phyloP scores from a whole-genome alignment of 2,888 invertebrate species.

The Drosophila greeni region DNA sequence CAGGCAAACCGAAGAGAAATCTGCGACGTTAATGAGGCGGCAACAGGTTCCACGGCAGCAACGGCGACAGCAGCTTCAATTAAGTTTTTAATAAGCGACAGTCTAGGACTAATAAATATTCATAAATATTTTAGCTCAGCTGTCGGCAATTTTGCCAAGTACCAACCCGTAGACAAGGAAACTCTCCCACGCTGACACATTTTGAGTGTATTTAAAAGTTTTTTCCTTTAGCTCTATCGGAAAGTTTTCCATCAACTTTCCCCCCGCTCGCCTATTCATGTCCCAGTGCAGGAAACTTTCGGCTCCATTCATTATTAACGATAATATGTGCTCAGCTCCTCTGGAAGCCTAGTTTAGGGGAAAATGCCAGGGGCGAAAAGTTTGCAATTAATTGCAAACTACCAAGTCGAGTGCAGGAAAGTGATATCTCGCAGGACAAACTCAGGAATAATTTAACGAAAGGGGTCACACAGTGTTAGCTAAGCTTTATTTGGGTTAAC shows the following conservation, averaged over 20 bases:
- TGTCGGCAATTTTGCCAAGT: constrained; percentile 13
- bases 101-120: constrained; percentile 63
- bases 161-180: not conserved
- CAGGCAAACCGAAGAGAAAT: constrained; percentile 40
- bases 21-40: constrained; percentile 57
- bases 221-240: not conserved
- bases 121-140: constrained; percentile 53
- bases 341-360: constrained; percentile 23
- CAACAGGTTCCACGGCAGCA: constrained; percentile 58
- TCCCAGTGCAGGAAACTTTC: constrained; percentile 43
- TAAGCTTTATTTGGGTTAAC: constrained; percentile 2
- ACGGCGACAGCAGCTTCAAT: constrained; percentile 21
- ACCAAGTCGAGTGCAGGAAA: constrained; percentile 16
- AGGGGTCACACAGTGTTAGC: constrained; percentile 6
- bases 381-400: constrained; percentile 46
- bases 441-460: constrained; percentile 2
- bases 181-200: constrained; percentile 3
- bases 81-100: constrained; percentile 43
- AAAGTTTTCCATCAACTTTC: constrained; percentile 38
- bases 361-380: constrained; percentile 29
- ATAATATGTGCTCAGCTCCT: constrained; percentile 22
- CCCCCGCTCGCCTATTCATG: constrained; percentile 19
- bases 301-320: constrained; percentile 57
- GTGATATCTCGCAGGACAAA: constrained; percentile 1
- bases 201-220: constrained; percentile 48